These are phyloP conservation scores for Chymomyza amoena DNA, from an alignment of 2,888 invertebrate genomes.

Conservation along the genomic window DNA sequence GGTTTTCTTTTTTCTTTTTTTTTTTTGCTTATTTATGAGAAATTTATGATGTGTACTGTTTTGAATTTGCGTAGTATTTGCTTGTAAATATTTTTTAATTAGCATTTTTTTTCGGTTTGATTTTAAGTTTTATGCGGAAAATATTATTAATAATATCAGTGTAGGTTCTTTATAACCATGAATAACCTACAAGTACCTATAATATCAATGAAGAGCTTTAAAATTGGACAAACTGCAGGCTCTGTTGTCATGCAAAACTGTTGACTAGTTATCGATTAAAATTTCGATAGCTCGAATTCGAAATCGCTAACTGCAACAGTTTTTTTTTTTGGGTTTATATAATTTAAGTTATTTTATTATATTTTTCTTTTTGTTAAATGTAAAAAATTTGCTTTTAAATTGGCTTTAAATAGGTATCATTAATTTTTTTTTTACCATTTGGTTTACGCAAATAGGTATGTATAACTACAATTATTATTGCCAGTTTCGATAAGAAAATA, in stretches of 20 bases:
- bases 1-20: background rate
- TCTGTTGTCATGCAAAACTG: background rate
- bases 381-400: conserved; percentile 8
- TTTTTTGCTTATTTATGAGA: background rate
- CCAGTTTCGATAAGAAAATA: conserved; percentile 69
- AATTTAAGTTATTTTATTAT: background rate
- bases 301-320: background rate
- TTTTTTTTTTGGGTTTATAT: background rate
- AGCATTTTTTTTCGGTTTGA: background rate
- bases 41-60: background rate
- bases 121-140: background rate
- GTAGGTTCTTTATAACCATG: background rate
- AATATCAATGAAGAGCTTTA: too few relatives aligned
- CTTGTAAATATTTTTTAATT: background rate
- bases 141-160: background rate
- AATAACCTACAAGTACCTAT: background rate
- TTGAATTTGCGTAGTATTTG: background rate
- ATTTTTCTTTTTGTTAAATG: conserved; percentile 12
- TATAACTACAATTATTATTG: conserved; percentile 63
- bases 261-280: too few relatives aligned
- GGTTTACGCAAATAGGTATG: conserved; percentile 14
- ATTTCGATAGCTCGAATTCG: too few relatives aligned
- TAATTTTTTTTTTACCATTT: conserved; percentile 13
- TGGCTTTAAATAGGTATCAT: conserved; percentile 9
- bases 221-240: background rate